phyloP scores from a whole-genome alignment of 1,140 invertebrate genomes.

The Drosophila novamexicana region DNA sequence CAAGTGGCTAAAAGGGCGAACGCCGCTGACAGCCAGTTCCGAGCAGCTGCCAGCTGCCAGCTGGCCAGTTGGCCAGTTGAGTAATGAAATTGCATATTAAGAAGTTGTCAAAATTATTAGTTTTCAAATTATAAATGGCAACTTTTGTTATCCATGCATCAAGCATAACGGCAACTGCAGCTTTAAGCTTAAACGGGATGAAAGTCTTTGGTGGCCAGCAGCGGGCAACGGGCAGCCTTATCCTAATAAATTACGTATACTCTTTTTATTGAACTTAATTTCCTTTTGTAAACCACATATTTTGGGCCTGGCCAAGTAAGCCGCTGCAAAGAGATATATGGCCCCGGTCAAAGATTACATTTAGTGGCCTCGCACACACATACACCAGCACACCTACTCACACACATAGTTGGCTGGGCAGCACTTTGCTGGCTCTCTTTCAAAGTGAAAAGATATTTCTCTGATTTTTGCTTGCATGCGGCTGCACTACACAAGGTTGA shows the following conservation, averaged over 20 bases:
- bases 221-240: neutral
- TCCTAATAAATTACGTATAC: constrained; percentile 75
- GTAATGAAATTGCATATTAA: constrained; percentile 72
- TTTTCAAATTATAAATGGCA: constrained; percentile 43
- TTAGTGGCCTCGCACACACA: constrained; percentile 39
- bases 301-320: constrained; percentile 52
- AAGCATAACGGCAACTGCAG: neutral
- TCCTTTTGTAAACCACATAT: constrained; percentile 71
- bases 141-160: constrained; percentile 10
- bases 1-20: constrained; percentile 12
- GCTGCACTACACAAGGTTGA: constrained; percentile 30
- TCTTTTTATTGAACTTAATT: constrained; percentile 79
- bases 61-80: constrained; percentile 1
- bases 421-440: neutral
- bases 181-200: constrained; percentile 28
- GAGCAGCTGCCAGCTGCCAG: neutral
- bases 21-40: constrained; percentile 34
- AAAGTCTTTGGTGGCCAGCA: neutral
- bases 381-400: constrained; percentile 8
- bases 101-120: constrained; percentile 74
- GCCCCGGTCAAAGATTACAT: constrained; percentile 74
- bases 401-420: neutral
- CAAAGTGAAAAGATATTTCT: constrained; percentile 35
- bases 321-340: constrained; percentile 76
- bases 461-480: constrained; percentile 41